These are phyloP conservation scores for Auanema freiburgensis DNA, from an alignment of 2,888 invertebrate genomes.

Conservation along the genomic window DNA sequence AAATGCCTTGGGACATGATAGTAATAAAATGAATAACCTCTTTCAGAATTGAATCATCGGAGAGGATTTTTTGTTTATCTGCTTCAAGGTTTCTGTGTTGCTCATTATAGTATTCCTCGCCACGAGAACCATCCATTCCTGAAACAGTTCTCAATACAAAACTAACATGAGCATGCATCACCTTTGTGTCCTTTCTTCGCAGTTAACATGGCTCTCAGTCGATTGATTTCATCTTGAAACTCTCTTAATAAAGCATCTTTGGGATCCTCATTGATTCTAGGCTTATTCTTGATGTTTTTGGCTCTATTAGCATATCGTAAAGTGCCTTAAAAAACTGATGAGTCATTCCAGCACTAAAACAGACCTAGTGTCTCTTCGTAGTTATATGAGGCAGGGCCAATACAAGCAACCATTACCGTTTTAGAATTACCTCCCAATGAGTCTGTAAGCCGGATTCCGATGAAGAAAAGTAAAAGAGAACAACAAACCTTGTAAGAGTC, in stretches of 20 bases:
- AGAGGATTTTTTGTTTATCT: conserved; percentile 67
- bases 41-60: conserved; percentile 48
- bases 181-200: conserved; percentile 60
- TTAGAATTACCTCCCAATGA: conserved; percentile 97
- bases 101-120: conserved; percentile 66
- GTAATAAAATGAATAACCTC: conserved; percentile 27
- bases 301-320: conserved; percentile 69
- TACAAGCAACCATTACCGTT: conserved; percentile 98
- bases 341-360: not conserved
- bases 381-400: conserved; percentile 95
- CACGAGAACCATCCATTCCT: conserved; percentile 22
- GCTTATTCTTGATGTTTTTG: conserved; percentile 97
- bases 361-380: conserved; percentile 88
- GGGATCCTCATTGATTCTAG: conserved; percentile 96
- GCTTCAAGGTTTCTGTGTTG: conserved; percentile 66
- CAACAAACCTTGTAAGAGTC: conserved; percentile 78
- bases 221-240: conserved; percentile 73
- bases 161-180: conserved; percentile 6
- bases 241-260: conserved; percentile 94
- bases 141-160: not conserved
- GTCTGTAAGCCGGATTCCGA: conserved; percentile 70
- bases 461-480: not conserved
- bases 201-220: conserved; percentile 41
- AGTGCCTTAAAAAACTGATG: conserved; percentile 13
- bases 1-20: too few relatives aligned